These are phyloP conservation scores for Rhombomys opimus DNA, from an alignment of 2,113 vertebrate species.

Conservation along the genomic window DNA sequence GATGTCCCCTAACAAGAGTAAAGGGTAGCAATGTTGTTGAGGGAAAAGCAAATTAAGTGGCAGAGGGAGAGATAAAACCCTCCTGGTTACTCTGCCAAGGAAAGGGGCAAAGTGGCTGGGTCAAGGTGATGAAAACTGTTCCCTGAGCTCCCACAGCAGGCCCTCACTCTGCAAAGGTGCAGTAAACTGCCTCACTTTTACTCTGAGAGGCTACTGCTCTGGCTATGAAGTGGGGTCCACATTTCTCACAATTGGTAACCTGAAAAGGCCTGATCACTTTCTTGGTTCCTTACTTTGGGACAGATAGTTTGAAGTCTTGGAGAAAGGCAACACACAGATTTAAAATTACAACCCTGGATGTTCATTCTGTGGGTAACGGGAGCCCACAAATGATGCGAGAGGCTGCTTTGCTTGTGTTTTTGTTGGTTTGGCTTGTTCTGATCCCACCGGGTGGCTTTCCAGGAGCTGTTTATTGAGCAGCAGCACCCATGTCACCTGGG, in stretches of 20 bases:
- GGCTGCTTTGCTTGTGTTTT: not conserved
- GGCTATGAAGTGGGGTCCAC: not conserved
- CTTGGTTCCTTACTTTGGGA: too few species aligned
- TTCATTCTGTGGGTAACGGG: not conserved
- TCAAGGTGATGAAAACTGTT: not conserved
- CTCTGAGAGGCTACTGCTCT: fast-evolving
- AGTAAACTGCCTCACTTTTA: not conserved
- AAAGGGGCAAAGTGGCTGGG: not conserved
- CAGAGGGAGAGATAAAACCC: not conserved
- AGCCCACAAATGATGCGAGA: not conserved
- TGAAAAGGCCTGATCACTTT: not conserved
- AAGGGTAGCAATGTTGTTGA: not conserved
- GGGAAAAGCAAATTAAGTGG: too few species aligned
- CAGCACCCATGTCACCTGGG: not conserved
- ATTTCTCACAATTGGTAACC: not conserved
- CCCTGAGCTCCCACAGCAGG: not conserved
- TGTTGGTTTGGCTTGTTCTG: not conserved
- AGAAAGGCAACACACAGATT: not conserved
- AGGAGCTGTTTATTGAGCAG: not conserved
- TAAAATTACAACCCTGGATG: not conserved
- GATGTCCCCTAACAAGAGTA: not conserved
- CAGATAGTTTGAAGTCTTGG: not conserved
- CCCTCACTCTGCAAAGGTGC: not conserved
- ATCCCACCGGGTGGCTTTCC: not conserved
- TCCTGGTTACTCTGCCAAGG: not conserved